Conservation (phyloP, 2,888 invertebrate species). For the Dione juno region DNA sequence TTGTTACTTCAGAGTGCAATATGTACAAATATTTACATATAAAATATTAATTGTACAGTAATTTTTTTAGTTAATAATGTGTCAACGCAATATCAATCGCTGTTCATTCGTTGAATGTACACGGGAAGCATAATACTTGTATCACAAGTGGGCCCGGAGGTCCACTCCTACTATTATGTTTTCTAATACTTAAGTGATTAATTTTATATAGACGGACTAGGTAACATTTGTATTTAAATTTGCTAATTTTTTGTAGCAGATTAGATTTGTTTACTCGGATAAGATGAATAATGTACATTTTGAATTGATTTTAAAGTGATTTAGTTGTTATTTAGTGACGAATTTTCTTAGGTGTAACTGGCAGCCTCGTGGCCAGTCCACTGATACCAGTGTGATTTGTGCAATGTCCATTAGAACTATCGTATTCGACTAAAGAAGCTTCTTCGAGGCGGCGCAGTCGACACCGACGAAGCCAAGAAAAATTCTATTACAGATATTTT, state of each 20-base stretch:
- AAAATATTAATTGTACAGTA: constrained; percentile 82
- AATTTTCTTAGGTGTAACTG: constrained; percentile 79
- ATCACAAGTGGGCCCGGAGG: constrained; percentile 72
- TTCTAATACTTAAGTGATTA: constrained; percentile 81
- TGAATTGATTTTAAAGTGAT: constrained; percentile 83
- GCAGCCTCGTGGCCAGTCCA: constrained; percentile 72
- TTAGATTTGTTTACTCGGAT: constrained; percentile 81
- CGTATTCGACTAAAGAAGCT: constrained; percentile 46
- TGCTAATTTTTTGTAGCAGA: constrained; percentile 83
- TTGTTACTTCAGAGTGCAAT: constrained; percentile 87
- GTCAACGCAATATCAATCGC: constrained; percentile 79
- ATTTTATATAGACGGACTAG: constrained; percentile 81
- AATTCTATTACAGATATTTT: background rate
- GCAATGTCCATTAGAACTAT: constrained; percentile 72
- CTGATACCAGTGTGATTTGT: constrained; percentile 79
- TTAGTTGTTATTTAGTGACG: constrained; percentile 83
- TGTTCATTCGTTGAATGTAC: constrained; percentile 78
- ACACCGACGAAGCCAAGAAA: background rate
- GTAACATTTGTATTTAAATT: constrained; percentile 82
- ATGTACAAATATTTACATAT: constrained; percentile 88
- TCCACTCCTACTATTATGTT: constrained; percentile 73
- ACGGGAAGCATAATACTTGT: constrained; percentile 77
- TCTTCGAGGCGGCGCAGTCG: constrained; percentile 16
- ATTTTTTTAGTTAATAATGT: constrained; percentile 80
- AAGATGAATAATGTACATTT: constrained; percentile 82